Percentiles rank a stretch among this genome's conserved stretches.
Conservation (phyloP, 2,113 vertebrate species). For the Corapipo altera region DNA sequence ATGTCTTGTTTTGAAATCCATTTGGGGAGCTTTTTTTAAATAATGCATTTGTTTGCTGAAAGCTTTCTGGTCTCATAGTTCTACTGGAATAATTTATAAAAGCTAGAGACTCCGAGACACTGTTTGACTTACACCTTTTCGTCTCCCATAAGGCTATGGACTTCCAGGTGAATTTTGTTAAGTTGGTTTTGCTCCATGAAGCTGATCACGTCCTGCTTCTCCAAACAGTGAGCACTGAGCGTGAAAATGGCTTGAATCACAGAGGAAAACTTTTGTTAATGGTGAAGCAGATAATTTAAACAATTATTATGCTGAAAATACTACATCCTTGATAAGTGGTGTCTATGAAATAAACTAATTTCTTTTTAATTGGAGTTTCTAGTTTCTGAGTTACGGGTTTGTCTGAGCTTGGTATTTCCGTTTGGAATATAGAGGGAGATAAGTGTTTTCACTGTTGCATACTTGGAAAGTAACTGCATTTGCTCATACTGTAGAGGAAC, state of each 20-base stretch:
- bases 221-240: neutral
- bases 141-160: neutral
- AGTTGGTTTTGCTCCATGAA: neutral
- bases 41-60: neutral
- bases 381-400: neutral
- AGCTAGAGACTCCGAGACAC: neutral
- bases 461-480: neutral
- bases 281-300: neutral
- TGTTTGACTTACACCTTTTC: neutral
- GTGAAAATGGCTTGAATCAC: neutral
- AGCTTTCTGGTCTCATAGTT: neutral
- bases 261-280: neutral
- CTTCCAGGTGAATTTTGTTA: neutral
- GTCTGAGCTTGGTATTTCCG: neutral
- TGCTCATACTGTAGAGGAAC: neutral
- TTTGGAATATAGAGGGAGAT: neutral
- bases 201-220: neutral
- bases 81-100: neutral
- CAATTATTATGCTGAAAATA: neutral
- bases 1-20: neutral
- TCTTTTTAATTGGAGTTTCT: neutral
- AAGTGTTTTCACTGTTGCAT: neutral
- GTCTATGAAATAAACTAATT: neutral
- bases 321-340: neutral
- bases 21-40: neutral